Conservation (phyloP, 2,113 vertebrate species). For the Ailuropoda melanoleuca region DNA sequence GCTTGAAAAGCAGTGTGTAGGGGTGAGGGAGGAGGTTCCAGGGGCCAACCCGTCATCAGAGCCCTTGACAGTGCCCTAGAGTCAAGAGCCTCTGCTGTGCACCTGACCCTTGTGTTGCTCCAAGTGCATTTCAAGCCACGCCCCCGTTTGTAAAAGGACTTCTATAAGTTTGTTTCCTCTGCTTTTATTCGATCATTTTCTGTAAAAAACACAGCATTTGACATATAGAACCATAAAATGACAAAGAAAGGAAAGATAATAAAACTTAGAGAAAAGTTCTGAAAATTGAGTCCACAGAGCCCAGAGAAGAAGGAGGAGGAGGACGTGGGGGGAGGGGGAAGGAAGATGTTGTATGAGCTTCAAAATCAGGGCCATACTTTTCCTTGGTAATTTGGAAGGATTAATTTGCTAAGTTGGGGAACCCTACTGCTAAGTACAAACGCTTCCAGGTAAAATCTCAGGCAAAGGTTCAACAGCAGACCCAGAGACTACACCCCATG, state of each 20-base stretch:
- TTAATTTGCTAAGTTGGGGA: background rate
- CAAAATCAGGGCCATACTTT: background rate
- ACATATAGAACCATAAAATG: background rate
- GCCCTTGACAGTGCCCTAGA: background rate
- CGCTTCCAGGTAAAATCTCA: background rate
- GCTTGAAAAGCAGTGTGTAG: background rate
- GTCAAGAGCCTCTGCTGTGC: accelerated
- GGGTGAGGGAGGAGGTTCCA: accelerated
- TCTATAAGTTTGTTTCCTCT: background rate
- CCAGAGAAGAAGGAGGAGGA: background rate
- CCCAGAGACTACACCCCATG: too few species aligned
- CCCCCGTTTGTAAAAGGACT: too few species aligned
- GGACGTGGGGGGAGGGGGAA: background rate
- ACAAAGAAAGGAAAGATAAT: background rate
- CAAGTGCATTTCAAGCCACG: background rate
- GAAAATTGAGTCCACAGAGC: background rate
- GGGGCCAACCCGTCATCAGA: background rate
- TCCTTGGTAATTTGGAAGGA: too few species aligned
- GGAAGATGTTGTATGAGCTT: background rate
- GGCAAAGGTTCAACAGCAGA: background rate
- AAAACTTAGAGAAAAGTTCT: background rate
- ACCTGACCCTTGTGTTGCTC: too few species aligned
- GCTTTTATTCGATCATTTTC: background rate
- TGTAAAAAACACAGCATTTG: background rate
- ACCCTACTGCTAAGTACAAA: background rate